phyloP scores from a whole-genome alignment of 2,888 invertebrate species.

The Cantharis flavilabris region DNA sequence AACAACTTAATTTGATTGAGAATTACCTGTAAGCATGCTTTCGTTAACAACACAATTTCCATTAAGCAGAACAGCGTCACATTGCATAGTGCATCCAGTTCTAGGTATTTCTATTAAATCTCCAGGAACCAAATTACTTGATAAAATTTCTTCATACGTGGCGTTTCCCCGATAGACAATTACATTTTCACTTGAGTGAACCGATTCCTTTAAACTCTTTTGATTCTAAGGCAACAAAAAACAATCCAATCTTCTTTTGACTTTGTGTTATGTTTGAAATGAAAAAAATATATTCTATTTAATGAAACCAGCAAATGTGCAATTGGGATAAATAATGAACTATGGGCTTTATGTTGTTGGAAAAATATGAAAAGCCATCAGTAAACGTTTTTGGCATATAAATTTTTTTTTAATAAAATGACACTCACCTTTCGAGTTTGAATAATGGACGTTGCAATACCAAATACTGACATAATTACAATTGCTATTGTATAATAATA shows the following conservation, averaged over 20 bases:
- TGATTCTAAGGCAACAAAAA: constrained; percentile 72
- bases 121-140: constrained; percentile 83
- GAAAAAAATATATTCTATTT: not conserved
- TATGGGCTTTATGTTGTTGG: not conserved
- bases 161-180: constrained; percentile 63
- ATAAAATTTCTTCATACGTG: constrained; percentile 64
- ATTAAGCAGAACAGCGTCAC: constrained; percentile 84
- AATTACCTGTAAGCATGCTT: constrained; percentile 88
- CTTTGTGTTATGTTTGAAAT: not conserved
- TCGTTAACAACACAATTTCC: constrained; percentile 93
- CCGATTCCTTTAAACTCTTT: constrained; percentile 82
- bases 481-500: constrained; percentile 88
- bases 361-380: not conserved
- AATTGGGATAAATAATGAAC: not conserved
- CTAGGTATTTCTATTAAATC: constrained; percentile 85
- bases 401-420: not conserved
- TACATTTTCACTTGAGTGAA: constrained; percentile 72
- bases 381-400: no score
- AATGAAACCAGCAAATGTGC: not conserved
- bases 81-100: constrained; percentile 84
- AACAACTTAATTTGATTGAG: not conserved
- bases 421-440: constrained; percentile 77
- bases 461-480: constrained; percentile 79
- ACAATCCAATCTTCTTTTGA: not conserved
- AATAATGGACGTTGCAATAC: constrained; percentile 80